A percentile compares a stretch with the other conserved stretches of the same genome.
These are phyloP conservation scores for Rafetus swinhoei DNA, from an alignment of 2,113 vertebrate species.

Conservation along the genomic window DNA sequence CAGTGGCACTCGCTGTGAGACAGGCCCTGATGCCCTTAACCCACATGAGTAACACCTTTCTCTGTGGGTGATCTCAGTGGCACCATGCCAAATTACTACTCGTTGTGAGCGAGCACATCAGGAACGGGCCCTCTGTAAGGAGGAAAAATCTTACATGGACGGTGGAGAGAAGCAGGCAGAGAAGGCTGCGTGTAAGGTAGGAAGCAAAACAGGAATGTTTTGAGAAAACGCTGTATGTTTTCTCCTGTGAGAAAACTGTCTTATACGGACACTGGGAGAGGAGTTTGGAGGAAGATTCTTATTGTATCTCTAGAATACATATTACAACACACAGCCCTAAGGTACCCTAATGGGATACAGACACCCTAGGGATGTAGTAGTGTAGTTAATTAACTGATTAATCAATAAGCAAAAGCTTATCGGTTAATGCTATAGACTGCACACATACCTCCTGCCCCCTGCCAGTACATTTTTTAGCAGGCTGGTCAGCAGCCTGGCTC, in stretches of 20 bases:
- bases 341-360: not conserved
- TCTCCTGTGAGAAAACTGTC: not conserved
- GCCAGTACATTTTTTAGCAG: no score
- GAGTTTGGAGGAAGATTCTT: not conserved
- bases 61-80: not conserved
- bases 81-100: not conserved
- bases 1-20: not conserved
- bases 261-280: not conserved
- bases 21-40: rapidly evolving
- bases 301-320: not conserved
- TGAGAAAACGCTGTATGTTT: not conserved
- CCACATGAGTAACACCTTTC: not conserved
- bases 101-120: not conserved
- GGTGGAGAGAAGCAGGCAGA: not conserved
- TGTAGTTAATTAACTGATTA: no score
- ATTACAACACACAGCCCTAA: not conserved
- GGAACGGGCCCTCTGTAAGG: not conserved
- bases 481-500: no score
- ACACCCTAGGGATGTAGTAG: no score
- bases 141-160: not conserved
- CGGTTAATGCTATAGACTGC: no score
- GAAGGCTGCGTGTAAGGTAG: not conserved
- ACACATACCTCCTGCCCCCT: no score
- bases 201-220: not conserved
- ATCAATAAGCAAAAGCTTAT: no score